phyloP scores from a whole-genome alignment of 1,140 invertebrate species.

The Hyles vespertilio region DNA sequence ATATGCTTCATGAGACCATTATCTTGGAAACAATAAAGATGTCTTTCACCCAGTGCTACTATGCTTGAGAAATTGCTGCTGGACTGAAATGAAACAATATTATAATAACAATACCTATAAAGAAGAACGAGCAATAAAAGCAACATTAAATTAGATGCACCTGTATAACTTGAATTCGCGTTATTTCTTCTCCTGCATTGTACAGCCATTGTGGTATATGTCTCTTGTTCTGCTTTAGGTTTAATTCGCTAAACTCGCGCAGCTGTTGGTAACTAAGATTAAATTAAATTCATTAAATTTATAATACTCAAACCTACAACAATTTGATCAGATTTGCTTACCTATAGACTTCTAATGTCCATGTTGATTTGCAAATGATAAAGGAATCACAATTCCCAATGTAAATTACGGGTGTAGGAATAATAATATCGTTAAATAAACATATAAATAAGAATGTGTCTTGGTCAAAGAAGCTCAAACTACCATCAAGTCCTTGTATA shows the following conservation, averaged over 20 bases:
- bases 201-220: constrained; percentile 84
- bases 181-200: constrained; percentile 85
- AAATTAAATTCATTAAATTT: background rate
- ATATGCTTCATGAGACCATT: constrained; percentile 84
- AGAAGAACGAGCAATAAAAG: too few species aligned
- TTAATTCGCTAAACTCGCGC: constrained; percentile 73
- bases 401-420: constrained; percentile 88
- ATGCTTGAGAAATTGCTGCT: constrained; percentile 76
- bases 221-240: constrained; percentile 71
- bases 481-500: constrained; percentile 90
- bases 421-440: constrained; percentile 83
- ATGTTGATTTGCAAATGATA: constrained; percentile 84
- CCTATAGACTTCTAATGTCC: constrained; percentile 88
- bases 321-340: constrained; percentile 46
- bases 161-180: constrained; percentile 79
- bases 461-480: constrained; percentile 91
- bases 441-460: constrained; percentile 88
- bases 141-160: constrained; percentile 17
- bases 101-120: background rate
- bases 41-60: constrained; percentile 83
- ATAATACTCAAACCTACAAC: too few species aligned
- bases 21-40: constrained; percentile 86
- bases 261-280: constrained; percentile 79
- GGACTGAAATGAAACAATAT: constrained; percentile 51
- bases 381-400: constrained; percentile 87